Evolutionary conservation across 2,888 invertebrate genomes (phyloP).

Genomic region (Rhopalosiphum nymphaeae): DNA sequence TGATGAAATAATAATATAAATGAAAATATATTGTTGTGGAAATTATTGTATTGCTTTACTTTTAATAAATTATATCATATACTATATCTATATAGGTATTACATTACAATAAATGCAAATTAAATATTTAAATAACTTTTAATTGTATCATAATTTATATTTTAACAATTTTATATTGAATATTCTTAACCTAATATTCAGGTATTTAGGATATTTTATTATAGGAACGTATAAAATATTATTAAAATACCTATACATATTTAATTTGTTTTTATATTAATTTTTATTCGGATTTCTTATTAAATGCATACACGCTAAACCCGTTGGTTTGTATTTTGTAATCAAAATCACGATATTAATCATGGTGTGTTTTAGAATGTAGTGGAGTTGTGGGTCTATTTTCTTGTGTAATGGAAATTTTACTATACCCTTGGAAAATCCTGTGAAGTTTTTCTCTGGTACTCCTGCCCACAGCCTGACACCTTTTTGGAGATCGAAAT

Average conservation of each 20-base stretch:
- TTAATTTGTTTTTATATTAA: not conserved
- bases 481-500: slow-evolving; percentile 60
- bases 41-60: not conserved
- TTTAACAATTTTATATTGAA: not conserved
- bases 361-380: not conserved
- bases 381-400: not conserved
- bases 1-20: not conserved
- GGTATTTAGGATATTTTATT: too few species aligned
- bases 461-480: not conserved
- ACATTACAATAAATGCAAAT: not conserved
- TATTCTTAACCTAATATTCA: not conserved
- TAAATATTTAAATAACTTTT: not conserved
- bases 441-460: slow-evolving; percentile 48
- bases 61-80: too few species aligned
- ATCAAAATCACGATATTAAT: slow-evolving; percentile 8
- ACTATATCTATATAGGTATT: too few species aligned
- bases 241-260: not conserved
- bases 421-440: slow-evolving; percentile 38
- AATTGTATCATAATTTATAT: not conserved
- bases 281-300: not conserved
- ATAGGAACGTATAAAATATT: not conserved
- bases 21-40: not conserved
- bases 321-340: not conserved
- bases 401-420: slow-evolving; percentile 52
- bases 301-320: not conserved